phyloP scores from a whole-genome alignment of 2,113 vertebrate species.

The Lamprotornis superbus region DNA sequence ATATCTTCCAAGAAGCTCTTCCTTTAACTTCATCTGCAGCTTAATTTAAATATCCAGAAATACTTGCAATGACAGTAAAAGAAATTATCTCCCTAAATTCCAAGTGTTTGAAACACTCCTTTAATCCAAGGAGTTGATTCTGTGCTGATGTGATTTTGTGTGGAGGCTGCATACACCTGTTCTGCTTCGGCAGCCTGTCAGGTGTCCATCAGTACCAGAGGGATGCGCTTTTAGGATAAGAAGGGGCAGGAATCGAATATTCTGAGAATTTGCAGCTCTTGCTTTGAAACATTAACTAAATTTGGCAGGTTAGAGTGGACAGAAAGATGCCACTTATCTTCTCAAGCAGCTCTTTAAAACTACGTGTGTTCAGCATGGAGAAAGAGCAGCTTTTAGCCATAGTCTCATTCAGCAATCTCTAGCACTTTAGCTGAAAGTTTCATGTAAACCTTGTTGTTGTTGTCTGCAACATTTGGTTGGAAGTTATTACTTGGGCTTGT shows the following conservation, averaged over 20 bases:
- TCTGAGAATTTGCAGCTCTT: neutral
- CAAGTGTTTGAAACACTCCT: neutral
- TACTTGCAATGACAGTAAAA: neutral
- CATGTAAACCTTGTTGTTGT: neutral
- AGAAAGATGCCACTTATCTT: fast-evolving
- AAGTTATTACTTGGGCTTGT: neutral
- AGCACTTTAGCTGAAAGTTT: neutral
- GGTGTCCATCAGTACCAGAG: neutral
- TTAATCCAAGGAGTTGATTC: neutral
- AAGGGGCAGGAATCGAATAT: neutral
- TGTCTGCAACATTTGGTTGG: neutral
- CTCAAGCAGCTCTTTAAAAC: neutral
- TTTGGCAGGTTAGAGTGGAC: neutral
- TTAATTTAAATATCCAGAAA: neutral
- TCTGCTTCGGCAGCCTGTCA: neutral
- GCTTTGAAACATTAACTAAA: neutral
- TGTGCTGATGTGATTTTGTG: neutral
- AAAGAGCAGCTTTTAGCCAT: neutral
- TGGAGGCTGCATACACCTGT: fast-evolving
- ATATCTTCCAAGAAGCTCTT: neutral
- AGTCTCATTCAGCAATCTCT: neutral
- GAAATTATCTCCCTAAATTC: neutral
- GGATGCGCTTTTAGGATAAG: neutral
- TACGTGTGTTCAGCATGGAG: fast-evolving
- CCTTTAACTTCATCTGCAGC: neutral